phyloP scores from a whole-genome alignment of 2,113 vertebrate species.

The Sardina pilchardus region DNA sequence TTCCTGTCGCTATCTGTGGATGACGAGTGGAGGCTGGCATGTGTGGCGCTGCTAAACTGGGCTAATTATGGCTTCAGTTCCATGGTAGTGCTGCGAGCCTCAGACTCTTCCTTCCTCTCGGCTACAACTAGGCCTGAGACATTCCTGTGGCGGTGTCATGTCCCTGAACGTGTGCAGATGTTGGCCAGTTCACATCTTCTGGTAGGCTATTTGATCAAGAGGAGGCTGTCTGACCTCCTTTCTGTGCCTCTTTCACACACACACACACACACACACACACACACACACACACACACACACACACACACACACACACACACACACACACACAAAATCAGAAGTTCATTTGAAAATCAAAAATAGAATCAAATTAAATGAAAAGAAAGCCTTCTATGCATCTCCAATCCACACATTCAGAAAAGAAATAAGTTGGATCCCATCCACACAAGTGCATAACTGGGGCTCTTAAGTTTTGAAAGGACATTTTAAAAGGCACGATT shows the following conservation, averaged over 20 bases:
- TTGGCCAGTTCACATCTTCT: background rate
- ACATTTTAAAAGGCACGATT: constrained; percentile 30
- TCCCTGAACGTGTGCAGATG: background rate
- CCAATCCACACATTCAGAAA: background rate
- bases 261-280: background rate
- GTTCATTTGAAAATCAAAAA: background rate
- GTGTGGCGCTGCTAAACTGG: background rate
- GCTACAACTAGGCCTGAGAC: background rate
- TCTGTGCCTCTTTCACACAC: background rate
- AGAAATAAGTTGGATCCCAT: background rate
- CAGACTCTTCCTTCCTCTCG: background rate
- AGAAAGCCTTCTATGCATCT: background rate
- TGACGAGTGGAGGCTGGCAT: background rate
- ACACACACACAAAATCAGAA: background rate
- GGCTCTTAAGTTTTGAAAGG: constrained; percentile 54
- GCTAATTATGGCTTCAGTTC: constrained; percentile 2
- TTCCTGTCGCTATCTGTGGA: constrained; percentile 12
- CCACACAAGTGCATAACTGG: constrained; percentile 71
- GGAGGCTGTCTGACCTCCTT: background rate
- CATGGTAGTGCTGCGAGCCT: background rate
- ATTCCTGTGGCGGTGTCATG: background rate
- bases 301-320: background rate
- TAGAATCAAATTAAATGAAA: background rate
- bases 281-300: background rate
- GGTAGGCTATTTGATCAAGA: background rate